Base-by-base conservation (phyloP, 2,888 invertebrate genomes). In the Agrotis ipsilon region DNA sequence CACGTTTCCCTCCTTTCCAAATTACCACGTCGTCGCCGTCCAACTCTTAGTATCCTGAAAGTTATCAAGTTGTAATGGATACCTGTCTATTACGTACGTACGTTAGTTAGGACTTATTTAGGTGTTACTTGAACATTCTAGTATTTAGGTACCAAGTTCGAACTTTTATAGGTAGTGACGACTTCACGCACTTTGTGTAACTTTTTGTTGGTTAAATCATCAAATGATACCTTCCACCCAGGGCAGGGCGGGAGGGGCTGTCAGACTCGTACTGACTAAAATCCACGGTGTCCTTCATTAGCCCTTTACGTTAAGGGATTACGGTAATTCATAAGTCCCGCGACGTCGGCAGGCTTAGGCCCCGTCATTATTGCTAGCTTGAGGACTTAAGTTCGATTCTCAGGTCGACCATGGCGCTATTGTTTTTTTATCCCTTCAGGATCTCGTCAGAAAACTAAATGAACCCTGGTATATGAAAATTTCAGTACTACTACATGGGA, bases 1-100 rank as follows among this genome's bases (percentile, higher is more conserved):
- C 75, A 75, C 83, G 80, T 72, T 75, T 75, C 61, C 67, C 68
- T 68, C 69, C 75, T 75, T 75, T 62, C 62, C 72, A 75, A 80
- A 82, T 81, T 72, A 81, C 75, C 65, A 79, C 80, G 75, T 70
- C 72, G 80, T 57, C 67, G 68, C 32, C 71, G 64, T 58, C 43
- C 52, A 63, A 71, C 58, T 64, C 65, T 19, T 68, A 60, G 39
- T 68, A 27, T 71, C 71, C 45, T 54, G 69, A 57, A 72, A 70
- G 82, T 80, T 77, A 59, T 49, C 48, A 83, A 78, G 75, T 78
- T 78, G 73, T 82, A 75, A 78, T 78, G 77, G 75, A 77, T 75
- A 75, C 72, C n/a, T 32, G 19, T 55, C 32, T 39, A 32, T 32
- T 55, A 19, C 55, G 6, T 55, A 19, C 32, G n/a, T 55, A 32